Base-by-base conservation (phyloP, 2,113 vertebrate genomes). In the Solea solea region DNA sequence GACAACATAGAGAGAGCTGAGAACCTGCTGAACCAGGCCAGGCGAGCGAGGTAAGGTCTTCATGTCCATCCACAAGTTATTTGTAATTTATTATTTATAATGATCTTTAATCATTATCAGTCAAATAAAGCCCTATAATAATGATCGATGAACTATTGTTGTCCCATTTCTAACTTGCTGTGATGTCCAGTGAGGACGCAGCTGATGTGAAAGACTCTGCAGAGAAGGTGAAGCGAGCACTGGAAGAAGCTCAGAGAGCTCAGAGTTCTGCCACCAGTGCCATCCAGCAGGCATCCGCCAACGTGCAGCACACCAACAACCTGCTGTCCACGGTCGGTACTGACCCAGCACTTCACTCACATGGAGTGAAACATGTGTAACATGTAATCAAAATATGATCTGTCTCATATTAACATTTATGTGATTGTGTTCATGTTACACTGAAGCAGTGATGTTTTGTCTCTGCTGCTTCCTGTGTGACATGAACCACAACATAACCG, bases 1-100 rank as follows among this genome's bases (percentile, higher is more conserved):
- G 91, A 93, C 1, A 95, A 99, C 84, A 95, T 99, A 74, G 91
- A 94, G 65, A 95, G 93, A 75, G 98, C 97, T 0, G 95, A 97
- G 89, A 77, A 79, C 67, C 86, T 99, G 2, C 83, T 99, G 72
- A 93, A 95, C 51, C 95, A 96, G 89, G 98, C 98, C 1, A 95
- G 93, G 60, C 91, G 60, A 85, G 95, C 96, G 42, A 97, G 96
- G 98, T 98, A 28, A 39, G 77, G 46, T 42, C 12, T 9, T 4
- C 6, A 7, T 12, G 13, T 44, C 0, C 27, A 5, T 4, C 6
- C 12, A n/a, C 21, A 12, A 14, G 12, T 48, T 4, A 48, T 10
- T 13, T 14, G 1, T 3, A 34, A 34, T 34, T 21, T 21, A 21
- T 21, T 21, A 21, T 21, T 21, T 21, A 21, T 21, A 21, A 1